Evolutionary conservation across 2,888 invertebrate species (phyloP).

Genomic region (Trichogramma dendrolimi): DNA sequence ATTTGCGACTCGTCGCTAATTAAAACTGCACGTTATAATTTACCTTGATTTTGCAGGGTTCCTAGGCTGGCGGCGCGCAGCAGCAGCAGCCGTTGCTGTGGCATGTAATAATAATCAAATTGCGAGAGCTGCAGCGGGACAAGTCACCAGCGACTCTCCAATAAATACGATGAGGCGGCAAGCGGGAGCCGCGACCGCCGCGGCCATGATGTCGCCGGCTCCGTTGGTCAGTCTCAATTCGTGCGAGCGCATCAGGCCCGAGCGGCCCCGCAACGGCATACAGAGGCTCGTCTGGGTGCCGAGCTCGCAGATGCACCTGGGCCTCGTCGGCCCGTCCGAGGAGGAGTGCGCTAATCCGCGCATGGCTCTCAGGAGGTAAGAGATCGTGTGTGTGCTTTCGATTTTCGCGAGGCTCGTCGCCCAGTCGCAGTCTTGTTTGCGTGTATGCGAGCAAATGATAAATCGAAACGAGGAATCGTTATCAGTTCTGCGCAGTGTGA

Average conservation of each 20-base stretch:
- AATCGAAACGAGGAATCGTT: no score
- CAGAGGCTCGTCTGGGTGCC: slow-evolving; percentile 46
- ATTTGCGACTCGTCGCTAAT: no score
- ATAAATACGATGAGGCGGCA: slow-evolving; percentile 38
- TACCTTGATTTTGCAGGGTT: no score
- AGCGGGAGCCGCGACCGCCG: neutral
- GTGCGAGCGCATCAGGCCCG: slow-evolving; percentile 47
- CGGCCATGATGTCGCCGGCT: slow-evolving; percentile 1
- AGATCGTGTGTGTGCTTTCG: neutral
- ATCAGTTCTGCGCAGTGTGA: no score
- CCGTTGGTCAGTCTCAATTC: slow-evolving; percentile 39
- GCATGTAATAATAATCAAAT: neutral
- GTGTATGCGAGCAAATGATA: no score
- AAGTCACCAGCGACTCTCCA: neutral
- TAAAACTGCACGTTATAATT: no score
- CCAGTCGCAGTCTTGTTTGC: no score
- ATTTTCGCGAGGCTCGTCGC: neutral
- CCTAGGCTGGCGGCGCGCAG: no score
- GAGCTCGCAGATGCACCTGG: slow-evolving; percentile 40
- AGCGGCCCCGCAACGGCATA: slow-evolving; percentile 45
- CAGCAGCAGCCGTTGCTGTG: no score
- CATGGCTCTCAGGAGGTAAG: slow-evolving; percentile 45
- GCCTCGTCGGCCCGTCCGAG: slow-evolving; percentile 36
- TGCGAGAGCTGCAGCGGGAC: neutral
- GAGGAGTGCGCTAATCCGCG: slow-evolving; percentile 46